phyloP scores from a whole-genome alignment of 2,888 invertebrate species.

The Cerastoderma edule region DNA sequence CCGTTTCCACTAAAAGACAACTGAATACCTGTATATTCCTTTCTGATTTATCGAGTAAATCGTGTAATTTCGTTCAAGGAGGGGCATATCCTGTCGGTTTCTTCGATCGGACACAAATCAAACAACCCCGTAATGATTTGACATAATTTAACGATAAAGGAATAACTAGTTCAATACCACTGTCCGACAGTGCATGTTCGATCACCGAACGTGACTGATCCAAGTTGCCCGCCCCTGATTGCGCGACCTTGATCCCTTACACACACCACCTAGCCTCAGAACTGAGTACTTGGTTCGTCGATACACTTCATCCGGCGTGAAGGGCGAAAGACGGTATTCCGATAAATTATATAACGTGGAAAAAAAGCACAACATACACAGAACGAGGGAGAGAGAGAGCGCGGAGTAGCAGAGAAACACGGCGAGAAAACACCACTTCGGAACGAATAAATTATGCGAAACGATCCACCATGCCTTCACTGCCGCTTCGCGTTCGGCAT shows the following conservation, averaged over 20 bases:
- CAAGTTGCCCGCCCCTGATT: constrained; percentile 12
- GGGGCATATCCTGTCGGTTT: too few relatives aligned
- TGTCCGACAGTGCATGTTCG: neutral
- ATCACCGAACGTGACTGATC: constrained; percentile 5
- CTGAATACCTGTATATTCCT: too few relatives aligned
- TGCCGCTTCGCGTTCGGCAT: constrained; percentile 40
- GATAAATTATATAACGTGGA: constrained; percentile 43
- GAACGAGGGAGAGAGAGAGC: too few relatives aligned
- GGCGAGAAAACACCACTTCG: constrained; percentile 64
- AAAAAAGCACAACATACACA: too few relatives aligned
- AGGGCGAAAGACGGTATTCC: constrained; percentile 40
- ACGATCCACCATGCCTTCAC: constrained; percentile 65
- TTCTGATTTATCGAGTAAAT: too few relatives aligned
- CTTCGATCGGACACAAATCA: too few relatives aligned
- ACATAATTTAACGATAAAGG: too few relatives aligned
- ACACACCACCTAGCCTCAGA: constrained; percentile 23
- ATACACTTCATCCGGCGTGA: constrained; percentile 37
- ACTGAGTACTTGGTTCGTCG: constrained; percentile 34
- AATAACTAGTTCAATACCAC: too few relatives aligned
- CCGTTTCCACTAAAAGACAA: too few relatives aligned
- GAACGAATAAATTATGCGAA: constrained; percentile 80
- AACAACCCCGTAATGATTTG: too few relatives aligned
- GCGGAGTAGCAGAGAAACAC: constrained; percentile 61
- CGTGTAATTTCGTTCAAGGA: too few relatives aligned
- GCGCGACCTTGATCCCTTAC: constrained; percentile 21